A percentile compares a stretch with the other conserved stretches of the same genome.
Evolutionary conservation across 1,140 invertebrate species (phyloP).

Genomic region (Anadara kagoshimensis): DNA sequence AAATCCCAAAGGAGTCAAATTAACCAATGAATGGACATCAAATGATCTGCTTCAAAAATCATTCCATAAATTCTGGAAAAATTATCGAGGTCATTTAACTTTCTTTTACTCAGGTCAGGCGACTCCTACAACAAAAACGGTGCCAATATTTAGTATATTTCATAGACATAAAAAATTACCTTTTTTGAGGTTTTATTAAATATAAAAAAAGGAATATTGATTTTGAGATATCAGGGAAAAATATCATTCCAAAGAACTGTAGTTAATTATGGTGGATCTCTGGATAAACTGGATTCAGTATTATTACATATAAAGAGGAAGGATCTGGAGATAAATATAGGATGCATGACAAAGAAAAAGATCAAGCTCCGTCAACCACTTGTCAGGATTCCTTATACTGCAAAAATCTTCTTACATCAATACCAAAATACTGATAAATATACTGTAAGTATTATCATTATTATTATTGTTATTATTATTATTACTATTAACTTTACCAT

Average conservation of each 20-base stretch:
- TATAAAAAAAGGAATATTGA: slow-evolving; percentile 28
- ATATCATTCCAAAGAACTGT: slow-evolving; percentile 39
- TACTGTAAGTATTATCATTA: too few species aligned
- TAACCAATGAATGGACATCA: slow-evolving; percentile 32
- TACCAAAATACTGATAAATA: too few species aligned
- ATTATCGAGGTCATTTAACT: slow-evolving; percentile 27
- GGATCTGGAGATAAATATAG: slow-evolving; percentile 19
- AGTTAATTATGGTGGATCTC: slow-evolving; percentile 16
- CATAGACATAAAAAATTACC: slow-evolving; percentile 34
- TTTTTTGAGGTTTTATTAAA: slow-evolving; percentile 35
- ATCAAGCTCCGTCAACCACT: slow-evolving; percentile 33
- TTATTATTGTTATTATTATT: too few species aligned
- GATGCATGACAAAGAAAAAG: slow-evolving; percentile 9
- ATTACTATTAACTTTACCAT: too few species aligned
- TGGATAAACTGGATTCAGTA: slow-evolving; percentile 12
- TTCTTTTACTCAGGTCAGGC: slow-evolving; percentile 39
- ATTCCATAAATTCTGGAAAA: slow-evolving; percentile 18
- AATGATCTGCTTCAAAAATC: too few species aligned
- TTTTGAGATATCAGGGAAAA: slow-evolving; percentile 38
- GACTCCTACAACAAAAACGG: background rate
- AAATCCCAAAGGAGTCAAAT: slow-evolving; percentile 27
- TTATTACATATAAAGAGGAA: slow-evolving; percentile 30
- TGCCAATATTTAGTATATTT: slow-evolving; percentile 40
- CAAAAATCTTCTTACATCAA: slow-evolving; percentile 24
- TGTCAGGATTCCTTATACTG: slow-evolving; percentile 21